Conservation (phyloP, 2,888 invertebrate species). For the Drosophila pseudotalamancana region DNA sequence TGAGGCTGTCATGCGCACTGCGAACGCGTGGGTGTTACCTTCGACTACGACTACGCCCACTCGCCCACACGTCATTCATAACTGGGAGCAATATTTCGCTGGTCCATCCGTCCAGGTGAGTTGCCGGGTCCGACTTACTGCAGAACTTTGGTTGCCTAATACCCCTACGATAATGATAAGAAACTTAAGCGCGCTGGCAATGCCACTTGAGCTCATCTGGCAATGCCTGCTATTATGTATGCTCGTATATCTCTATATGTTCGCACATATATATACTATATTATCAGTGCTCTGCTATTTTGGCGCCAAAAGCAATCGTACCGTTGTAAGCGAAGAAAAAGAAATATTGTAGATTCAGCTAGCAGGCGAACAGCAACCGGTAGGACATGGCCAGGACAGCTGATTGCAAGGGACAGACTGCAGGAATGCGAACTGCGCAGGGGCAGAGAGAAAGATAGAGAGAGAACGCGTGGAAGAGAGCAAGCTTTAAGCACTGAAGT, state of each 20-base stretch:
- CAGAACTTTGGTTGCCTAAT: constrained; percentile 81
- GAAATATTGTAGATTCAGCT: constrained; percentile 81
- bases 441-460: constrained; percentile 33
- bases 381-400: neutral
- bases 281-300: constrained; percentile 64
- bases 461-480: neutral
- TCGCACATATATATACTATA: constrained; percentile 24
- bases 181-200: constrained; percentile 71
- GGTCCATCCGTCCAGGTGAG: constrained; percentile 25
- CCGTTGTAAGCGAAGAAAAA: constrained; percentile 77
- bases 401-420: neutral
- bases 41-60: constrained; percentile 1
- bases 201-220: neutral
- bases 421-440: constrained; percentile 51
- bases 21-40: constrained; percentile 15
- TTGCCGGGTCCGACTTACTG: constrained; percentile 67
- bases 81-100: constrained; percentile 22
- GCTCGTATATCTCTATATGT: constrained; percentile 4
- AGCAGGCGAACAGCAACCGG: constrained; percentile 70
- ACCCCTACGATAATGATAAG: constrained; percentile 83
- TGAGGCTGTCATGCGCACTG: constrained; percentile 55
- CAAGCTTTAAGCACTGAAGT: neutral
- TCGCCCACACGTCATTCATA: neutral
- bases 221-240: constrained; percentile 1
- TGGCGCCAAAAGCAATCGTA: constrained; percentile 55